These are phyloP conservation scores for Alexandromys oeconomus DNA, from an alignment of 2,797 vertebrate genomes.

Conservation along the genomic window DNA sequence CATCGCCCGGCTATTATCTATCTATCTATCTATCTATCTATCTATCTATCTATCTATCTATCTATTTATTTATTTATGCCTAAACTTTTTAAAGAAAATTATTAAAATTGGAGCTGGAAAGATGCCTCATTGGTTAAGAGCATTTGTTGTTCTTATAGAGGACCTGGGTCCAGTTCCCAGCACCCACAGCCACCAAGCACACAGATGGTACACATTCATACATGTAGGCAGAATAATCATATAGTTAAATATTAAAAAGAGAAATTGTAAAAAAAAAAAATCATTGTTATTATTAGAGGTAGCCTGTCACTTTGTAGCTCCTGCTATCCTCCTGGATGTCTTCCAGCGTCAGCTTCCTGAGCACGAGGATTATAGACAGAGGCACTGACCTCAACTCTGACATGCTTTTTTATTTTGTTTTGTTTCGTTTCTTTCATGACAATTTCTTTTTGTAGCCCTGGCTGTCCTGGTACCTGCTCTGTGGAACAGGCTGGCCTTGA, in stretches of 20 bases:
- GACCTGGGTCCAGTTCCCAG: neutral
- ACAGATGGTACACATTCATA: neutral
- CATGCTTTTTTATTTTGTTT: neutral
- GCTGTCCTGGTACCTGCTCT: neutral
- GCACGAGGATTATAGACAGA: neutral
- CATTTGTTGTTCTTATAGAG: neutral
- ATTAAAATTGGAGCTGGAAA: neutral
- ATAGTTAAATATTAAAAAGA: neutral
- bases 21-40: too few species aligned
- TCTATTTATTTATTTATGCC: too few species aligned
- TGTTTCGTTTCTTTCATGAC: neutral
- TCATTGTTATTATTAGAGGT: neutral
- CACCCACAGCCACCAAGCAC: neutral
- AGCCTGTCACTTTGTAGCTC: neutral
- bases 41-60: too few species aligned
- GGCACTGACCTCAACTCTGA: neutral
- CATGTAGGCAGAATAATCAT: neutral
- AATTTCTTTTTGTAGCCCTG: neutral
- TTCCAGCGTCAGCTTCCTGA: neutral
- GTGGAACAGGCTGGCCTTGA: neutral
- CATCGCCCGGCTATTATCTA: neutral
- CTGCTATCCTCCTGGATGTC: neutral
- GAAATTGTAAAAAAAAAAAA: neutral
- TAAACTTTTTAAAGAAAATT: neutral
- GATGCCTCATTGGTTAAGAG: neutral